Percentiles rank a stretch among this genome's conserved stretches.
Evolutionary conservation across 2,888 invertebrate species (phyloP).

Genomic region (Chalcis sispes): DNA sequence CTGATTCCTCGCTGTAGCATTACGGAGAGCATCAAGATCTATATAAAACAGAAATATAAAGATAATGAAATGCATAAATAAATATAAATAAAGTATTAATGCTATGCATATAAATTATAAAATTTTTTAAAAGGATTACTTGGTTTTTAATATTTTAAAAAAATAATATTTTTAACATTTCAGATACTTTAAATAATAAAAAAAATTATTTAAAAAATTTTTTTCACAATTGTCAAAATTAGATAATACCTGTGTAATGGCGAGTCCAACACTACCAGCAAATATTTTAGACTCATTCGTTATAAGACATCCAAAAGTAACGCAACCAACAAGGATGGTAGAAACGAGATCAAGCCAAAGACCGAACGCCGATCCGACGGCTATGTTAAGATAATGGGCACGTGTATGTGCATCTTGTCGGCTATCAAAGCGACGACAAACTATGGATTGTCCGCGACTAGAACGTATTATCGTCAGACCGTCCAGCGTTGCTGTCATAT

Average conservation of each 20-base stretch:
- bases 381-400: constrained; percentile 80
- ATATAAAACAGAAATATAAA: background rate
- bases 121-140: no score
- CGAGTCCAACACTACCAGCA: constrained; percentile 84
- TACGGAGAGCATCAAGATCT: constrained; percentile 82
- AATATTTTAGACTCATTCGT: constrained; percentile 76
- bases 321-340: constrained; percentile 80
- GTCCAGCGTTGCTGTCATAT: constrained; percentile 90
- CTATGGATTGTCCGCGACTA: constrained; percentile 83
- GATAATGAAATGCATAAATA: background rate
- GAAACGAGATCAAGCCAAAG: constrained; percentile 82
- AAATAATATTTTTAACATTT: background rate
- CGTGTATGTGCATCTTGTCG: constrained; percentile 84
- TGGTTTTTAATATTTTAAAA: background rate
- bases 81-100: background rate
- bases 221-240: no score
- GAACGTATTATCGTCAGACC: constrained; percentile 93
- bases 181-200: no score
- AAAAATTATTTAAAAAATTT: background rate
- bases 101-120: no score
- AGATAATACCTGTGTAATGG: constrained; percentile 81
- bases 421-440: constrained; percentile 85
- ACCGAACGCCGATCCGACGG: constrained; percentile 81
- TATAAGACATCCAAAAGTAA: constrained; percentile 82
- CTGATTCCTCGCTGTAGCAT: constrained; percentile 89